Evolutionary conservation across 2,888 invertebrate genomes (phyloP), one percentile per base, ranked within the genome.

Genomic region (Nephrotoma flavescens): DNA sequence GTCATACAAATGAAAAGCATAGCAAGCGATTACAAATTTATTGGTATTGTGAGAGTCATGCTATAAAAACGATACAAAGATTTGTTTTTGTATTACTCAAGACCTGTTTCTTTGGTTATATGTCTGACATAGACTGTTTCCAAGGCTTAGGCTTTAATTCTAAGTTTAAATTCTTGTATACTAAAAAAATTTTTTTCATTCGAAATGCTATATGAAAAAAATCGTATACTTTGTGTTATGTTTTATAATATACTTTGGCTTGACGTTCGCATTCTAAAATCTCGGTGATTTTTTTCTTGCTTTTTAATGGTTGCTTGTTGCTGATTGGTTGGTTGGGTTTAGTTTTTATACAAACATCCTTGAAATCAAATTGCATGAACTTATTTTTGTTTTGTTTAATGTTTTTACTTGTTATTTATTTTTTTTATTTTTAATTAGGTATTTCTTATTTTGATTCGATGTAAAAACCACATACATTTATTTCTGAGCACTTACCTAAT

Each of bases 141-240:
- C 87, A 87, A 87, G 87, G 87, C 87, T 87, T 87, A 87, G 87
- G 86, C 86, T 87, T 87, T 86, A 87, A 87, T 87, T 87, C 87
- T 86, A 87, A 84, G 87, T 52, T 87, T 87, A 52, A 87, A 84
- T 87, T 87, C 87, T 86, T 86, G 52, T 87, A 84, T 71, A 71
- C 71, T 71, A 71, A 71, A 71, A 71, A 71, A 71, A 71, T 71
- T 71, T 71, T 71, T 71, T 11, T 31, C 31, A 31, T 71, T 31
- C 12, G 11, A 71, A 71, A 71, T 31, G 19, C 71, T 71, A 71
- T 31, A 71, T 19, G 71, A 71, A 71, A 71, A 71, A 71, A 71
- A 71, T 71, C 31, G 71, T 71, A 31, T 71, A 71, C 71, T 71
- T 71, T 71, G 71, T 71, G 71, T 71, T 31, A 31, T 9, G 19